Evolutionary conservation across 2,888 invertebrate genomes (phyloP).

Genomic region (Proisotoma minuta): DNA sequence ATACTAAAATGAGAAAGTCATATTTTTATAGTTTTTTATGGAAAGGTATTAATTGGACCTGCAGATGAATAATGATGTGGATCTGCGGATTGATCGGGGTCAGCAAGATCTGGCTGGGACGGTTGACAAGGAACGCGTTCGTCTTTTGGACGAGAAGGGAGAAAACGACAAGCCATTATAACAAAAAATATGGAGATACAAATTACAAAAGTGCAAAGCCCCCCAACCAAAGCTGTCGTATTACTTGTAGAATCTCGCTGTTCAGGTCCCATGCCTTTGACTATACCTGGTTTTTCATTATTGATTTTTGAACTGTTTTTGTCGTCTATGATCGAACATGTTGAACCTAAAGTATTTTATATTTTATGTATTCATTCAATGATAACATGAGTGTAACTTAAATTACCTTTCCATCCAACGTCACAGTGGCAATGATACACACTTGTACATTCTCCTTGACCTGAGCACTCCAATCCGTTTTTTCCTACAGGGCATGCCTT

Average conservation of each 20-base stretch:
- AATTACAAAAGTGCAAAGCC: constrained; percentile 36
- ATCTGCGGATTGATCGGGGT: constrained; percentile 1
- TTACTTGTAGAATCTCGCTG: constrained; percentile 34
- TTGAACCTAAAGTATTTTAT: too few species aligned
- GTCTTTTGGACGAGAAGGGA: constrained; percentile 38
- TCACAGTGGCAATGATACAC: constrained; percentile 30
- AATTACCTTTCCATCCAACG: constrained; percentile 29
- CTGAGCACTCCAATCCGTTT: constrained; percentile 31
- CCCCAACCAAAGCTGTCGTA: constrained; percentile 30
- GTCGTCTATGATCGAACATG: constrained; percentile 26
- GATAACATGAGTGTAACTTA: too few species aligned
- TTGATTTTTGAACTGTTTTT: constrained; percentile 12
- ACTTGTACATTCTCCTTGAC: constrained; percentile 39
- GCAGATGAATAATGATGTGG: too few species aligned
- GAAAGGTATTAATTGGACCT: too few species aligned
- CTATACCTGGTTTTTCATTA: constrained; percentile 25
- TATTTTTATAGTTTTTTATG: not conserved
- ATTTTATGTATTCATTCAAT: too few species aligned
- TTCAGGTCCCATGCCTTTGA: constrained; percentile 31
- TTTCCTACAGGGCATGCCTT: constrained; percentile 28
- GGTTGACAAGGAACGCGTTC: constrained; percentile 18
- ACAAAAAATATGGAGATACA: constrained; percentile 36
- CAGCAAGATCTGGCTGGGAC: not conserved
- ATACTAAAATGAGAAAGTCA: too few species aligned
- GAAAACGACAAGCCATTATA: constrained; percentile 33